These are phyloP conservation scores for Pollenia griseotomentosa DNA, from an alignment of 2,888 invertebrate genomes.

Conservation along the genomic window DNA sequence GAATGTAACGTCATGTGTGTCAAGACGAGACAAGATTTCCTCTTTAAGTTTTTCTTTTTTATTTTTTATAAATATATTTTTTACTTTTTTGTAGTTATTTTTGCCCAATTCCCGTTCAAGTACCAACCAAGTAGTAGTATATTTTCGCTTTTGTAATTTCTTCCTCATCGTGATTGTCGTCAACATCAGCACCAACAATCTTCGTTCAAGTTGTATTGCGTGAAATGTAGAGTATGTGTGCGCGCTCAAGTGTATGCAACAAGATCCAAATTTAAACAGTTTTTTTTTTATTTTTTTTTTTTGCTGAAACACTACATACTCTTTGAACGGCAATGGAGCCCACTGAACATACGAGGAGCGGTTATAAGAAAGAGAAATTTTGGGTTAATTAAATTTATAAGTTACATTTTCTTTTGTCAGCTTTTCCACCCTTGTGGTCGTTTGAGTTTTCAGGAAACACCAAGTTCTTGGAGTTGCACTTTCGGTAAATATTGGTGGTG, in stretches of 20 bases:
- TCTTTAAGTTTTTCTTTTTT: slow-evolving; percentile 31
- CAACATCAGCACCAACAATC: slow-evolving; percentile 29
- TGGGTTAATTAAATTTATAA: too few relatives aligned
- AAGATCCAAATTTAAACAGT: slow-evolving; percentile 67
- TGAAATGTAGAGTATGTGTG: slow-evolving; percentile 69
- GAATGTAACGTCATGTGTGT: slow-evolving; percentile 69
- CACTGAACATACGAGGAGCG: not conserved
- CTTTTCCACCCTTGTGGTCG: too few relatives aligned
- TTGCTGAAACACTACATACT: not conserved
- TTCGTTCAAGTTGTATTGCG: slow-evolving; percentile 61
- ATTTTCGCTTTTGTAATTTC: slow-evolving; percentile 55
- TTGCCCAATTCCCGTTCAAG: slow-evolving; percentile 46
- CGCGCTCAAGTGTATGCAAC: slow-evolving; percentile 71
- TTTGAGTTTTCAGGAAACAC: too few relatives aligned
- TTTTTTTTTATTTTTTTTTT: slow-evolving; percentile 15
- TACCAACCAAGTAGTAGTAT: slow-evolving; percentile 56
- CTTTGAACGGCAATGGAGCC: not conserved
- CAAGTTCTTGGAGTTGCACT: too few relatives aligned
- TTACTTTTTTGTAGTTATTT: slow-evolving; percentile 41
- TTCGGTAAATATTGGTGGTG: too few relatives aligned
- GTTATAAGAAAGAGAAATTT: not conserved
- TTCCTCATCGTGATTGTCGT: slow-evolving; percentile 48
- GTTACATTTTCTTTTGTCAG: too few relatives aligned
- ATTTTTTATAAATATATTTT: slow-evolving; percentile 19
- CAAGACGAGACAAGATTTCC: slow-evolving; percentile 74